A percentile compares a stretch with the other conserved stretches of the same genome.
These are phyloP conservation scores for Procapra przewalskii DNA, from an alignment of 2,113 vertebrate genomes.

Conservation along the genomic window DNA sequence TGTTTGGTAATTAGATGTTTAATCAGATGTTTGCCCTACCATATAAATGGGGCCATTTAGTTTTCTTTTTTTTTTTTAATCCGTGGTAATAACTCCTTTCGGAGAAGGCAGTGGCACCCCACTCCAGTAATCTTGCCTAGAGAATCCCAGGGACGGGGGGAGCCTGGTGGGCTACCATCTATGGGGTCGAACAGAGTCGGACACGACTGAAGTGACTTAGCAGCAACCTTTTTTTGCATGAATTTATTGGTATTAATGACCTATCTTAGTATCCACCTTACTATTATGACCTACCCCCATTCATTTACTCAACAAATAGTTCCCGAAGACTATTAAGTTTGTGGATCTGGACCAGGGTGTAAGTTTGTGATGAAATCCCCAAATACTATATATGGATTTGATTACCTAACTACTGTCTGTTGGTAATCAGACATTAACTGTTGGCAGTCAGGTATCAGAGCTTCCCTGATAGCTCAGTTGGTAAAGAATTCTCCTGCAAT, in stretches of 20 bases:
- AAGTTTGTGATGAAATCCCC: background rate
- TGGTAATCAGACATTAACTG: background rate
- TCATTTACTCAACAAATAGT: background rate
- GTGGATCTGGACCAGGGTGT: background rate
- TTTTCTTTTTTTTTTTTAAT: background rate
- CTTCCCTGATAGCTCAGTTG: background rate
- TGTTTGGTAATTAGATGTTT: background rate
- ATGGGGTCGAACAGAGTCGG: rapidly evolving
- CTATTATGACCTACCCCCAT: background rate
- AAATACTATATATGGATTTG: background rate
- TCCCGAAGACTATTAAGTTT: background rate
- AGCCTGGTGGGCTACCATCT: too few species aligned
- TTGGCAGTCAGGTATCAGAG: background rate
- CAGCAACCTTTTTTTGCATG: background rate
- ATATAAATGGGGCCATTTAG: background rate
- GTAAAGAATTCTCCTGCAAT: background rate
- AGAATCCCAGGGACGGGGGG: too few species aligned
- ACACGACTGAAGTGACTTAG: too few species aligned
- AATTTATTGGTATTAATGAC: background rate
- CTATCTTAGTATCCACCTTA: background rate
- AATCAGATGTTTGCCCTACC: background rate
- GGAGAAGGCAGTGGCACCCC: too few species aligned
- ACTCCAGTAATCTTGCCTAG: too few species aligned
- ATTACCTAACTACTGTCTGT: background rate
- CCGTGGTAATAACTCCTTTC: background rate